Percentiles rank a stretch among this genome's conserved stretches.
Evolutionary conservation across 2,888 invertebrate genomes (phyloP).

Genomic region (Mesorhabditis spiculigera): DNA sequence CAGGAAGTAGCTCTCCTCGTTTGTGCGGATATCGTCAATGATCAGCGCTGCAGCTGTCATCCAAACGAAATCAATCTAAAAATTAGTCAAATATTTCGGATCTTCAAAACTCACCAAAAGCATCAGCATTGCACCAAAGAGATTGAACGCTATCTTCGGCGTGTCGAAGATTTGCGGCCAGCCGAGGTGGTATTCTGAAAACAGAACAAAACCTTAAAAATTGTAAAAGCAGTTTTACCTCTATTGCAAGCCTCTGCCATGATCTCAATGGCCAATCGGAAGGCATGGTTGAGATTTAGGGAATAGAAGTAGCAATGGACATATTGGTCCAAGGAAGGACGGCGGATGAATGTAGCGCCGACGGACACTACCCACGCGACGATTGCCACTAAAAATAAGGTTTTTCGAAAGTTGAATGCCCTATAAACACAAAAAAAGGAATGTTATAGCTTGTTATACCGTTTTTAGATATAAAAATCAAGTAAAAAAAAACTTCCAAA

Average conservation of each 20-base stretch:
- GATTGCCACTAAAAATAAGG: constrained; percentile 21
- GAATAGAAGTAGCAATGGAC: constrained; percentile 30
- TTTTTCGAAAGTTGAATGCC: too few species aligned
- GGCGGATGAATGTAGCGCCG: constrained; percentile 17
- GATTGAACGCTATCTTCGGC: neutral
- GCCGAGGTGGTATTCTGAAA: constrained; percentile 14
- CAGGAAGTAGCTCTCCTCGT: constrained; percentile 22
- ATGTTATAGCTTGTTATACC: too few species aligned
- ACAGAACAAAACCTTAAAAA: neutral
- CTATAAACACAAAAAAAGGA: neutral
- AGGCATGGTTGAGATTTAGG: constrained; percentile 41
- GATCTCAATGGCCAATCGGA: constrained; percentile 31
- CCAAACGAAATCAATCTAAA: constrained; percentile 34
- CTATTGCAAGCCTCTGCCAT: constrained; percentile 40
- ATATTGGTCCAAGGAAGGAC: constrained; percentile 20
- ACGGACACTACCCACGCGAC: constrained; percentile 24
- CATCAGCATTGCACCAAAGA: too few species aligned
- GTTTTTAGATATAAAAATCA: too few species aligned
- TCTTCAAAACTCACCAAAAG: too few species aligned
- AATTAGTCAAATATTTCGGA: too few species aligned
- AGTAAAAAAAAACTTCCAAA: too few species aligned
- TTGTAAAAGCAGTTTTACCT: constrained; percentile 18
- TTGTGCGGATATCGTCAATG: constrained; percentile 21
- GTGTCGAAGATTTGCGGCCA: constrained; percentile 31
- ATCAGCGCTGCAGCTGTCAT: constrained; percentile 21